Evolutionary conservation across 1,140 invertebrate species (phyloP), one percentile per base, ranked within the genome.

Genomic region (Acromyrmex charruanus): DNA sequence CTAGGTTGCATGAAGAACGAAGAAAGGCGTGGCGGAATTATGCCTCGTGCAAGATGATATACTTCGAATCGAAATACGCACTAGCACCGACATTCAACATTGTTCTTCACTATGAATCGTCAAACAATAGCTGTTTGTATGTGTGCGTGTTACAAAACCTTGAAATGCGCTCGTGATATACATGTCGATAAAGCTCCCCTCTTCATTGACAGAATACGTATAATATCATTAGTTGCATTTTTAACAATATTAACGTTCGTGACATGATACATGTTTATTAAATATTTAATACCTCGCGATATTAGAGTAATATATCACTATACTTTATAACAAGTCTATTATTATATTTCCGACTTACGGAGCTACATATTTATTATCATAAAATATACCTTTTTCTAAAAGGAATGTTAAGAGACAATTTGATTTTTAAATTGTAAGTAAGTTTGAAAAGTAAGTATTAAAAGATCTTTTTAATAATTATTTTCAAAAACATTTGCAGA

Each of bases 31-130:
- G 44, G 44, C 18, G 31, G 28, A 77, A 84, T 74, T 72, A 55
- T 69, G 63, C 49, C 65, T 69, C 59, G 18, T 59, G 72, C 75
- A 18, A 85, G 75, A 75, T 63, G 49, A 77, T 72, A 77, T 51
- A 51, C n/a, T 58, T 28, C 55, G 35, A 74, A 77, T 51, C n/a
- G 69, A 28, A 58, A 39, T 28, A 31, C 61, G 71, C 44, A 63
- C 39, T 25, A n/a, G 28, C 55, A 51, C 51, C 49, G 80, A 77
- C 61, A 59, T 88, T 89, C 81, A 61, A 72, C 58, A 86, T 81
- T 86, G 51, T 77, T 69, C 25, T 6, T 51, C 51, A 16, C 35
- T 39, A 49, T 55, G 31, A 39, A 55, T 81, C 39, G 21, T 74
- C 80, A 35, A 82, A 82, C 68, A 74, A 82, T 74, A 25, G 35